Conservation (phyloP, 1,140 invertebrate genomes). For the Diprion similis region DNA sequence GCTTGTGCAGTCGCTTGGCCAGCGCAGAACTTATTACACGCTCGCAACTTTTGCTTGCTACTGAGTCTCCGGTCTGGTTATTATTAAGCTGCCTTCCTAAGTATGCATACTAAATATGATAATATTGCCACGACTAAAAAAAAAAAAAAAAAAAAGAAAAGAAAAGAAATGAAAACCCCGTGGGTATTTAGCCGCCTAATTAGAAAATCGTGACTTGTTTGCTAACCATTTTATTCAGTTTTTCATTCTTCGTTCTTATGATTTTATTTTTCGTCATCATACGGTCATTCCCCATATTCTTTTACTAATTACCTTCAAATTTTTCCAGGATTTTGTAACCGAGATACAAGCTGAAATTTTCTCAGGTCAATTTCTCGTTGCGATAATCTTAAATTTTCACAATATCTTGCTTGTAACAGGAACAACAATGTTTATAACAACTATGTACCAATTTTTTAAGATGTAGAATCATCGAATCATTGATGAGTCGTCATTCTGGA, state of each 20-base stretch:
- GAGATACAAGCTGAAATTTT: neutral
- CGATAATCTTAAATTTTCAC: no score
- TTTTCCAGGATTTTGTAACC: neutral
- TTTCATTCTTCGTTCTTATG: neutral
- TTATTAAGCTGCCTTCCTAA: slow-evolving; percentile 60
- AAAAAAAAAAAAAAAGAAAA: no score
- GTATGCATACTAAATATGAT: slow-evolving; percentile 64
- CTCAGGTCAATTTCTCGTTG: neutral
- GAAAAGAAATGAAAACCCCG: slow-evolving; percentile 41
- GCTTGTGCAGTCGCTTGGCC: slow-evolving; percentile 40
- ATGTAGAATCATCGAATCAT: no score
- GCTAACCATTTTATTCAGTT: slow-evolving; percentile 50
- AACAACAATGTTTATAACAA: no score
- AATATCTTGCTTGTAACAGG: no score
- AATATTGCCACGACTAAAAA: slow-evolving; percentile 61
- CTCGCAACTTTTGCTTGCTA: slow-evolving; percentile 50
- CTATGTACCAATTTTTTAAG: no score
- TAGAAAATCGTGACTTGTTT: slow-evolving; percentile 63
- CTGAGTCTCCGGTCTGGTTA: slow-evolving; percentile 49
- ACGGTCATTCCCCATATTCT: neutral
- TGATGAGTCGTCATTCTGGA: no score
- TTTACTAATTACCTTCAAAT: neutral
- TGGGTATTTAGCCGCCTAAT: slow-evolving; percentile 62
- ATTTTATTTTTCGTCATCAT: neutral
- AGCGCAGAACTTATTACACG: slow-evolving; percentile 58